Evolutionary conservation across 2,113 vertebrate species (phyloP).

Genomic region (Pan paniscus): DNA sequence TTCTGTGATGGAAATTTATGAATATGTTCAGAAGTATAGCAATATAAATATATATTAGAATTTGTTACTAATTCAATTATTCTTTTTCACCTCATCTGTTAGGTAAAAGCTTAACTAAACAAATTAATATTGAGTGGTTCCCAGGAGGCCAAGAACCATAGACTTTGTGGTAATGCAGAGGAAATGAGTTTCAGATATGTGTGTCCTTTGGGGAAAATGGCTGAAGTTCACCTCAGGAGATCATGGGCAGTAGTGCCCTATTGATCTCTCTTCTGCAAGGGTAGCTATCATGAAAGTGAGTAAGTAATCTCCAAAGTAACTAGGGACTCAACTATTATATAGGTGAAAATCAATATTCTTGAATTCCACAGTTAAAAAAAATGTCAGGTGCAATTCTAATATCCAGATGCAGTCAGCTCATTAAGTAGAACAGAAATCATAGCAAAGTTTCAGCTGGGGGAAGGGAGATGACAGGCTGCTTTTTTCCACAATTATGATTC

Average conservation of each 20-base stretch:
- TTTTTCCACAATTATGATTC: background rate
- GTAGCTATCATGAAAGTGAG: background rate
- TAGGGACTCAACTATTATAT: background rate
- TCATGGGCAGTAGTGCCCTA: background rate
- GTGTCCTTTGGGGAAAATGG: constrained; percentile 1
- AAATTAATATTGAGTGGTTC: constrained; percentile 60
- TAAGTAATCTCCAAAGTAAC: background rate
- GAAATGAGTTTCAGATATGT: constrained; percentile 49
- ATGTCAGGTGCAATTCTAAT: background rate
- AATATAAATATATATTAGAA: constrained; percentile 31
- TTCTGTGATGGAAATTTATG: background rate
- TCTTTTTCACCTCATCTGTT: constrained; percentile 20
- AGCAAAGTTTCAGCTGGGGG: background rate
- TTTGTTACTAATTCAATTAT: constrained; percentile 34
- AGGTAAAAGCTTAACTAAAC: constrained; percentile 56
- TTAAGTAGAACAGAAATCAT: background rate
- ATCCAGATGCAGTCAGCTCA: background rate
- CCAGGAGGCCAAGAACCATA: background rate
- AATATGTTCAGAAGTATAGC: background rate
- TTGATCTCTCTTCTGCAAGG: background rate
- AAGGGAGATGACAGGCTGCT: background rate
- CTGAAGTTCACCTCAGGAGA: constrained; percentile 3
- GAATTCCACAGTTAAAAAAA: background rate
- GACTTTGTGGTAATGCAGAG: background rate
- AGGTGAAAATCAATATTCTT: background rate